Percentiles rank a stretch among this genome's conserved stretches.
Evolutionary conservation across 2,888 invertebrate species (phyloP).

Genomic region (Volucella inflata): DNA sequence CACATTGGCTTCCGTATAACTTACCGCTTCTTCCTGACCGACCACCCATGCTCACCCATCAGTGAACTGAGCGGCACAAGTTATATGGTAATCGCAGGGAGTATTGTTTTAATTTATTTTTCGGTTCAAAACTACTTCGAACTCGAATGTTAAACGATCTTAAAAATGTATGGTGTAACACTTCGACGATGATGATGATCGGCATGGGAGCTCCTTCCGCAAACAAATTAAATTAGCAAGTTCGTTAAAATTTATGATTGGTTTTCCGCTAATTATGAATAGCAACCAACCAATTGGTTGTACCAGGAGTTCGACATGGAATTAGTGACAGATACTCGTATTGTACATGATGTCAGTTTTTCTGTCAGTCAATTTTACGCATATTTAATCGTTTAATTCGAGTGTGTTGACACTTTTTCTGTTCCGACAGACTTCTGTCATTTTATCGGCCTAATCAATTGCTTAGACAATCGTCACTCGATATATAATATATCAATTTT

Average conservation of each 20-base stretch:
- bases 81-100: constrained; percentile 16
- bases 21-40: neutral
- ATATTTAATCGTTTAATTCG: constrained; percentile 9
- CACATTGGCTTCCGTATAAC: constrained; percentile 2
- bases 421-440: constrained; percentile 8
- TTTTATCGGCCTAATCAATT: neutral
- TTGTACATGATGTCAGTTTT: neutral
- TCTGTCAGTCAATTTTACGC: constrained; percentile 24
- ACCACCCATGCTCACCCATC: constrained; percentile 10
- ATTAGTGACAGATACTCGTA: neutral
- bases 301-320: neutral
- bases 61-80: neutral
- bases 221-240: constrained; percentile 29
- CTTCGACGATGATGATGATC: too few species aligned
- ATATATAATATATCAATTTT: constrained; percentile 38
- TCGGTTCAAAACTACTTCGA: too few species aligned
- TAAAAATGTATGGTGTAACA: too few species aligned
- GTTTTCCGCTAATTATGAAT: constrained; percentile 1
- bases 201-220: neutral
- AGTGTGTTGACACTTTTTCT: constrained; percentile 25
- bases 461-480: constrained; percentile 15
- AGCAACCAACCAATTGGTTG: constrained; percentile 1
- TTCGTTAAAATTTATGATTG: constrained; percentile 16
- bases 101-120: constrained; percentile 2
- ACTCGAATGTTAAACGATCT: too few species aligned